Base-by-base conservation (phyloP, 2,797 vertebrate species). In the Pogonophryne albipinna region DNA sequence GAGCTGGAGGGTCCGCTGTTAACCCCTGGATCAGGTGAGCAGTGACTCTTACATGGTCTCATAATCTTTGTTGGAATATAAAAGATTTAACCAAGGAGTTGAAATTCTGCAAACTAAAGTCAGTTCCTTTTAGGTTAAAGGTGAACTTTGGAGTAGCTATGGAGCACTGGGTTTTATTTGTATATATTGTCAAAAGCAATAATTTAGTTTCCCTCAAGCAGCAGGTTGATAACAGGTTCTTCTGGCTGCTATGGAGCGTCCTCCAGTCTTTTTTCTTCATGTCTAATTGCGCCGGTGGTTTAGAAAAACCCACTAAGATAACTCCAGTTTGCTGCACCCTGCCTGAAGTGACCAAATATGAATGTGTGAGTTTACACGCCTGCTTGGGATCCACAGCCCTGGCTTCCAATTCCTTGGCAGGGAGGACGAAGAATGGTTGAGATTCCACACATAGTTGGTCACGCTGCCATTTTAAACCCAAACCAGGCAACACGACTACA, bases 1-100 rank as follows among this genome's bases (percentile, higher is more conserved):
- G 97, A 98, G 88, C 85, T 99, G 81, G 97, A 99, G 87, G 98
- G 98, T 56, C 98, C 97, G 0, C 95, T 99, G 84, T 95, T 99
- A 78, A 99, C 98, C 0, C 98, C 98, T 0, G 98, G 98, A 91
- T 98, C 98, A 76, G 98, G 98, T 99, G 85, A 90, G 84, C 15
- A 66, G 15, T 4, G 44, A 16, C 61, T 67, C 15, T 16, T 6
- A 17, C 53, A 20, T 58, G 34, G 27, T 27, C 27, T 27, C 27
- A 27, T 27, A 5, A 27, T 27, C 27, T 27, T 27, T 27, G 27
- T 27, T 27, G 27, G 5, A 27, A 27, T 5, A 27, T 27, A 27
- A 27, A 27, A 27, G 27, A 34, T 53, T 46, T 15, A 27, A 66
- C 38, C 44, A 12, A 42, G 15, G n/a, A 66, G 46, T 38, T 51